Percentiles rank a stretch among this genome's conserved stretches.
These are phyloP conservation scores for Raja brachyura DNA, from an alignment of 2,113 vertebrate genomes.

Conservation along the genomic window DNA sequence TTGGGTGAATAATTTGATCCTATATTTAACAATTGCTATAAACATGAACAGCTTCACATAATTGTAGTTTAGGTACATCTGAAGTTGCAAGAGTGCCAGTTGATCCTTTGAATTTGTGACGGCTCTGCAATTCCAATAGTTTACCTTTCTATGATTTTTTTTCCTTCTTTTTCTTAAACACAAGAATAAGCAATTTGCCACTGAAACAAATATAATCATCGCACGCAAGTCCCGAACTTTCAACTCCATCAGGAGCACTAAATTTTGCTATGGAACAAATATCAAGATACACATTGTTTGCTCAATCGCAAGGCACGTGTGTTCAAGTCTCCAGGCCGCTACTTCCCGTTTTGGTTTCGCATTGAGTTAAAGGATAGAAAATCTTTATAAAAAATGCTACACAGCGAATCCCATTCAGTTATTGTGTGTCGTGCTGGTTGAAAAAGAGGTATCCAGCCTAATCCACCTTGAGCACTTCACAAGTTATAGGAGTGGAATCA, in stretches of 20 bases:
- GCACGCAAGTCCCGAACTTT: not conserved
- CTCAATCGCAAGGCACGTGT: not conserved
- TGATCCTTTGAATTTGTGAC: not conserved
- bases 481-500: too few species aligned
- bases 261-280: not conserved
- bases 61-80: not conserved
- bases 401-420: too few species aligned
- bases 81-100: not conserved
- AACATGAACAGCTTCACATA: not conserved
- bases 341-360: too few species aligned
- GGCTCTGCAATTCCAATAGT: not conserved
- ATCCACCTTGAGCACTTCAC: too few species aligned
- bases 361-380: too few species aligned
- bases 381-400: too few species aligned
- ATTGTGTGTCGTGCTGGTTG: too few species aligned
- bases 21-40: not conserved
- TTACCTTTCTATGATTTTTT: not conserved
- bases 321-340: not conserved
- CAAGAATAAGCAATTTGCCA: not conserved
- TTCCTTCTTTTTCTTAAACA: not conserved
- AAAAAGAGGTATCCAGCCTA: too few species aligned
- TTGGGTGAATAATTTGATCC: not conserved
- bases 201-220: not conserved
- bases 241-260: not conserved
- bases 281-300: not conserved